Base-by-base conservation (phyloP, 2,888 invertebrate species). In the Sisyra nigra region DNA sequence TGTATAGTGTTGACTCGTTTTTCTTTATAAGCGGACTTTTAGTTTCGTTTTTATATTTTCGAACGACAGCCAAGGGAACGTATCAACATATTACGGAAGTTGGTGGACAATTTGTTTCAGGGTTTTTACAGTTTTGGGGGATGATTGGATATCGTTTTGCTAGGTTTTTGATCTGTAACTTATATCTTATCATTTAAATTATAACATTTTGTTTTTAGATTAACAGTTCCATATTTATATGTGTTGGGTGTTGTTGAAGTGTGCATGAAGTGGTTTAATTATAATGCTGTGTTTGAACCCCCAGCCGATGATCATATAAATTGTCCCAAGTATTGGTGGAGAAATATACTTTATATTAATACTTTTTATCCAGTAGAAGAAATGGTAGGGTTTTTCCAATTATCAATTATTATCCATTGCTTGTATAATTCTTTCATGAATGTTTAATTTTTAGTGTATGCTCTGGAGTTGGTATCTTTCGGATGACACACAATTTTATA, bases 391-490 rank as follows among this genome's bases (percentile, higher is more conserved):
- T 40, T 6, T 5, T 7, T 24, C 5, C 7, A 24, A 24, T 7
- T 24, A 24, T 24, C 7, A 24, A 24, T 15, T 5, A 39, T 18
- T 9, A 40, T 13, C 8, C 6, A 31, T 40, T 11, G 30, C 37
- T 18, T 13, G 9, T 8, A n/a, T n/a, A n/a, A n/a, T n/a, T n/a
- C n/a, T n/a, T n/a, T n/a, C n/a, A n/a, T n/a, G n/a, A 29, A 15
- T 32, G 18, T 38, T 13, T 48, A 39, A 45, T 47, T 65, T 65
- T 36, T 66, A 87, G 86, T 88, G 87, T 58, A 87, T 88, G 87
- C 59, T 87, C 30, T 88, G 87, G 87, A 87, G 86, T 66, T 88
- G 87, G 87, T 87, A 88, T 56, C 65, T 88, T 38, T 82, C 87
- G 1, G 85, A 87, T 53, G 87, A 88, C 57, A 85, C 86, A 0